Evolutionary conservation across 2,113 vertebrate genomes (phyloP).

Genomic region (Lichenostomus cassidix): DNA sequence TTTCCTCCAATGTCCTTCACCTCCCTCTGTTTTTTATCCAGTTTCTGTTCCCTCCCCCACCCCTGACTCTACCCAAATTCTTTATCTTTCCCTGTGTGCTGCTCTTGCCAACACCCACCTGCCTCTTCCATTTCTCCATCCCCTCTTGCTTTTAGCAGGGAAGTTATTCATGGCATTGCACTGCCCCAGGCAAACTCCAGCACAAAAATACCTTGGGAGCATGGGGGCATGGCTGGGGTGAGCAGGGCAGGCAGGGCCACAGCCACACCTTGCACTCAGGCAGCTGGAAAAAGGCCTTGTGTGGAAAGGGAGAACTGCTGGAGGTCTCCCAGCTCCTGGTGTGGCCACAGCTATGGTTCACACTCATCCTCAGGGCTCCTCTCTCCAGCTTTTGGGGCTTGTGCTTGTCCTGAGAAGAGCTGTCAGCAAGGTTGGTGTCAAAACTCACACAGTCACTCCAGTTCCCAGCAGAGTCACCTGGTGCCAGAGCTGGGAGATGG

Average conservation of each 20-base stretch:
- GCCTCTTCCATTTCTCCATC: background rate
- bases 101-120: background rate
- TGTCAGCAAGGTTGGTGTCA: background rate
- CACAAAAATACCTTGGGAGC: constrained; percentile 51
- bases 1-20: background rate
- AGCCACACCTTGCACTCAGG: background rate
- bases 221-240: constrained; percentile 47
- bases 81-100: background rate
- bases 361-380: background rate
- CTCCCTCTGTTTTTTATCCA: background rate
- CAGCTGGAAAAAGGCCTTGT: background rate
- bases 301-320: background rate
- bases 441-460: background rate
- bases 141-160: background rate
- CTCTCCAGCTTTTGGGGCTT: background rate
- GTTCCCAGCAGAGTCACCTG: background rate
- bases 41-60: background rate
- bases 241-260: constrained; percentile 27
- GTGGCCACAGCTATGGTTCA: background rate
- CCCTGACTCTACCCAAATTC: background rate
- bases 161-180: constrained; percentile 63
- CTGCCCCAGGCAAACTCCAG: constrained; percentile 42
- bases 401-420: background rate
- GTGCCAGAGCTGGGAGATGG: background rate
- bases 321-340: background rate